These are phyloP conservation scores for Lontra canadensis DNA, from an alignment of 2,113 vertebrate genomes.

Conservation along the genomic window DNA sequence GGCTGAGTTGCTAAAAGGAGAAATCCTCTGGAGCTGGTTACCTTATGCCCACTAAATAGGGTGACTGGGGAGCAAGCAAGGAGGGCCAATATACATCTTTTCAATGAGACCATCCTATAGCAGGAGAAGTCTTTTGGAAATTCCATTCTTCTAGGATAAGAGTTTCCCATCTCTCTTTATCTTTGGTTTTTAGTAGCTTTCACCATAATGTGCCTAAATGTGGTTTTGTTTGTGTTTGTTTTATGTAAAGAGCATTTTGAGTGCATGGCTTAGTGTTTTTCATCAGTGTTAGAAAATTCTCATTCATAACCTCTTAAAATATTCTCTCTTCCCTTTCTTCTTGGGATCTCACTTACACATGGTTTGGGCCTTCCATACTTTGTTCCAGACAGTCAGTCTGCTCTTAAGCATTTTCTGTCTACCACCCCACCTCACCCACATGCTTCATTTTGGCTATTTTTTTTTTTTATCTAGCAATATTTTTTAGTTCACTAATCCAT, in stretches of 20 bases:
- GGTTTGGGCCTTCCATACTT: neutral
- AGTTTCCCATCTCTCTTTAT: neutral
- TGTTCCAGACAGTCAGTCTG: neutral
- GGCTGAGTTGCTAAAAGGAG: neutral
- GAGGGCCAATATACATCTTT: neutral
- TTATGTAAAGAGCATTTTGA: neutral
- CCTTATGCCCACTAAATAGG: neutral
- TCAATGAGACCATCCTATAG: neutral
- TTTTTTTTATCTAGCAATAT: neutral
- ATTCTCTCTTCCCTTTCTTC: neutral
- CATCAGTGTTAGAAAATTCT: neutral
- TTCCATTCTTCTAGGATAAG: neutral
- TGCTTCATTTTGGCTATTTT: neutral
- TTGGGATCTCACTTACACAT: neutral
- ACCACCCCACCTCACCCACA: neutral
- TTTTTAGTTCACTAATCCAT: neutral
- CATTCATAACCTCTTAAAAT: neutral
- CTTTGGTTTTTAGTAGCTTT: neutral
- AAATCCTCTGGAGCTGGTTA: neutral
- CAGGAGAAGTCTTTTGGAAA: neutral
- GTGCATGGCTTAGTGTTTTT: neutral
- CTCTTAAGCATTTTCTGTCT: neutral
- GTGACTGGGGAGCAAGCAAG: neutral
- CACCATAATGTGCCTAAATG: neutral
- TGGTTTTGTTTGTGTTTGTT: neutral